These are phyloP conservation scores for Meloe dianella DNA, from an alignment of 2,888 invertebrate species.

Conservation along the genomic window DNA sequence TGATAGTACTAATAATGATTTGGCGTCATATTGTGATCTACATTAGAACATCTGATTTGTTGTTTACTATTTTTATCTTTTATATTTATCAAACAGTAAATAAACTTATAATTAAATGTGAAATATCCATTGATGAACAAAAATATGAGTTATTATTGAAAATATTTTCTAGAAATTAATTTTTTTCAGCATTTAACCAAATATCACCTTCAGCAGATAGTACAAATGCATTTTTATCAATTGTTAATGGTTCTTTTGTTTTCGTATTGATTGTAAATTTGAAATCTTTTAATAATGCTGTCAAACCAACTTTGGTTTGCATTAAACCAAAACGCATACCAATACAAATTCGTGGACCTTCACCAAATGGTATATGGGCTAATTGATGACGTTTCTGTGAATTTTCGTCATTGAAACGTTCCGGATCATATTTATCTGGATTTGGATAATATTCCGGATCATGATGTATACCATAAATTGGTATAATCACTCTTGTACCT, in stretches of 20 bases:
- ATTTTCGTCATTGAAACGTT: constrained; percentile 63
- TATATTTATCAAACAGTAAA: too few species aligned
- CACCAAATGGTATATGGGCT: constrained; percentile 65
- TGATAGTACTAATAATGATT: too few species aligned
- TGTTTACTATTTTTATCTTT: too few species aligned
- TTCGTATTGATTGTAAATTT: constrained; percentile 41
- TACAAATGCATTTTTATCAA: constrained; percentile 15
- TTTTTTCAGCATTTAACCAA: constrained; percentile 38
- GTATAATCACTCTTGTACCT: constrained; percentile 34
- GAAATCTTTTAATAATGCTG: constrained; percentile 41
- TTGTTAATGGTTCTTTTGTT: constrained; percentile 32
- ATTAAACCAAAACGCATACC: constrained; percentile 49
- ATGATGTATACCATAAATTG: constrained; percentile 41
- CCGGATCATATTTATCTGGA: constrained; percentile 66
- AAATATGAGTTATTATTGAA: too few species aligned
- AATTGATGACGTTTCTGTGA: constrained; percentile 62
- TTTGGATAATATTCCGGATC: constrained; percentile 55
- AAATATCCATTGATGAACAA: too few species aligned
- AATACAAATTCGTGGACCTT: constrained; percentile 65
- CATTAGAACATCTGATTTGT: too few species aligned
- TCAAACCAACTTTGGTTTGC: constrained; percentile 48
- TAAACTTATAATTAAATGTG: too few species aligned
- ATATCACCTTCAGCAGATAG: constrained; percentile 36
- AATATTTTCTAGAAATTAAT: constrained; percentile 23
- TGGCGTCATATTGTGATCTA: too few species aligned